Evolutionary conservation across 2,797 vertebrate species (phyloP), one percentile per base, ranked within the genome.

Genomic region (Sebastes flavidus): DNA sequence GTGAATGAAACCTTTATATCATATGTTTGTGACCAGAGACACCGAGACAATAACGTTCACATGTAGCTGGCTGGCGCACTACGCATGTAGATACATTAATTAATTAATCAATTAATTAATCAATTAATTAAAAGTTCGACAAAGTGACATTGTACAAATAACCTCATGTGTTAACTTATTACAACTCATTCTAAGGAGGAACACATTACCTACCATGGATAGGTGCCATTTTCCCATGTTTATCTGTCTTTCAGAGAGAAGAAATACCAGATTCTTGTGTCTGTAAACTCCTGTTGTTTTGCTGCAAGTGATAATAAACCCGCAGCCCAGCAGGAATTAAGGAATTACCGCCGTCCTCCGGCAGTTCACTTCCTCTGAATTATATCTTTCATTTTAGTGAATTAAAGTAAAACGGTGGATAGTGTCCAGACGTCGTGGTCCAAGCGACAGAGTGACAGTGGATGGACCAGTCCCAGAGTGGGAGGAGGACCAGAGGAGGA

Each of bases 171-270:
- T 46, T 14, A 29, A 54, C 16, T 11, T 29, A 3, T 5, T 18
- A 12, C 12, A 49, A 25, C 38, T n/a, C 20, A 10, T 66, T 27
- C 1, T 2, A 56, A 68, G 6, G 1, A 18, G 12, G n/a, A 46
- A 4, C 9, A 13, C 9, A 20, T 9, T 5, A 85, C 93, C 22
- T 91, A 95, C 95, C 95, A 95, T 93, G 8, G 94, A 91, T 61
- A 95, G 76, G 1, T 93, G 88, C 90, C 89, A 94, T 90, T 93
- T 95, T 0, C 91, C 90, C 94, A 93, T 95, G 58, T 83, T 78
- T 62, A 14, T 76, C 2, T 2, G 25, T 36, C 1, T 62, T 3
- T 25, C 4, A 29, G 4, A 29, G 20, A 7, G 11, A 66, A 42
- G 38, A 73, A 67, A 56, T 61, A 65, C 78, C 10, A 1, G 34